Base-by-base conservation (phyloP, 1,140 invertebrate species). In the Oreohelix idahoensis region DNA sequence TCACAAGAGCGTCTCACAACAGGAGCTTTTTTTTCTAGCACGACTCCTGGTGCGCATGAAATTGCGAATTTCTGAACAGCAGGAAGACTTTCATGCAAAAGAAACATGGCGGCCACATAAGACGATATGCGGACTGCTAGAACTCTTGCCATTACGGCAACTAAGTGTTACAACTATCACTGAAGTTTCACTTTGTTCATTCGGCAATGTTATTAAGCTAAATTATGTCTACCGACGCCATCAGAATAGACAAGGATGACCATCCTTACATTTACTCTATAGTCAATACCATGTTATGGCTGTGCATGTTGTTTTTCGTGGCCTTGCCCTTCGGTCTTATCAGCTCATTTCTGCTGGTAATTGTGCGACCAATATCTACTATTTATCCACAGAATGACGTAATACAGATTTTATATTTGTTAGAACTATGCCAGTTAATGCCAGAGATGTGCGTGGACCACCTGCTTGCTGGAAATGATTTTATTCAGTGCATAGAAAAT, bases 281-380 rank as follows among this genome's bases (percentile, higher is more conserved):
- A 17, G 17, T 81, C 38, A 81, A 81, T 29, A 71, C 69, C 5
- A 32, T 36, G 10, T 32, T 81, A 4, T 81, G 79, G 79, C 1
- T 39, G 0, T 20, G 2, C 32, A 70, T 81, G 38, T 51, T 81
- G 20, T 35, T 81, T 29, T 71, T 81, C 32, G 79, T 81, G 5
- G 79, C 79, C 42, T 32, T 81, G 38, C 79, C 79, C 1, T 81
- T 81, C 45, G 79, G 79, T n/a, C 5, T 81, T 32, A 32, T 71
- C 4, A 49, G 79, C 29, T 8, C 79, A 1, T n/a, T 81, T 0
- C 42, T 81, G 20, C 20, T 70, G 29, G 79, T 71, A 23, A 1
- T 81, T 17, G 20, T 81, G 1, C 79, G 79, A 0, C 63, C 79
- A 71, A 20, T 81, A 4, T 58, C 53, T 32, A 20, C 17, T 17